Conservation (phyloP, 2,113 vertebrate species). For the Aptenodytes forsteri region DNA sequence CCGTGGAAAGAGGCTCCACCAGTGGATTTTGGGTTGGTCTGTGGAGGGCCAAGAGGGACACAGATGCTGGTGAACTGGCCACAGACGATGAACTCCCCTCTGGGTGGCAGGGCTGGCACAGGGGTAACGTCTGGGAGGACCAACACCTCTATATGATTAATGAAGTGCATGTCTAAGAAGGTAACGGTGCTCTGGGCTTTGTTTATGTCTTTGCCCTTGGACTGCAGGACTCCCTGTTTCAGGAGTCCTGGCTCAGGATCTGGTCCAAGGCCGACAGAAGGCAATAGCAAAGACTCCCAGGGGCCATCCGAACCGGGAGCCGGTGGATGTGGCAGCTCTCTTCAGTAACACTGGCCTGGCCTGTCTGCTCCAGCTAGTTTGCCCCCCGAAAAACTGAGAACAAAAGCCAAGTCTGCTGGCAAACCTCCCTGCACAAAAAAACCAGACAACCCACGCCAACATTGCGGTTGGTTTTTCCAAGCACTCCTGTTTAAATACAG, state of each 20-base stretch:
- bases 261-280: no score
- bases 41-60: background rate
- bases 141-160: background rate
- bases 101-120: background rate
- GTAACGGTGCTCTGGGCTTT: background rate
- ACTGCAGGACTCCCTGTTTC: background rate
- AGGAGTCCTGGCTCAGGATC: no score
- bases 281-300: no score
- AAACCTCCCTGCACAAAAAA: no score
- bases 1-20: background rate
- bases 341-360: no score
- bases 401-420: no score
- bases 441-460: no score
- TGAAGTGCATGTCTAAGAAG: background rate
- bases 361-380: no score
- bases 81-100: background rate
- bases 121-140: background rate
- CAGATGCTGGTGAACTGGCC: background rate
- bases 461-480: background rate
- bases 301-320: no score
- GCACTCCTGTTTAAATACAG: background rate
- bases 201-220: background rate
- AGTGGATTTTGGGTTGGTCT: background rate
- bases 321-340: no score
- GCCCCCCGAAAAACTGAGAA: no score